A percentile compares a stretch with the other conserved stretches of the same genome.
Conservation (phyloP, 2,888 invertebrate genomes). For the Cosmia trapezina region DNA sequence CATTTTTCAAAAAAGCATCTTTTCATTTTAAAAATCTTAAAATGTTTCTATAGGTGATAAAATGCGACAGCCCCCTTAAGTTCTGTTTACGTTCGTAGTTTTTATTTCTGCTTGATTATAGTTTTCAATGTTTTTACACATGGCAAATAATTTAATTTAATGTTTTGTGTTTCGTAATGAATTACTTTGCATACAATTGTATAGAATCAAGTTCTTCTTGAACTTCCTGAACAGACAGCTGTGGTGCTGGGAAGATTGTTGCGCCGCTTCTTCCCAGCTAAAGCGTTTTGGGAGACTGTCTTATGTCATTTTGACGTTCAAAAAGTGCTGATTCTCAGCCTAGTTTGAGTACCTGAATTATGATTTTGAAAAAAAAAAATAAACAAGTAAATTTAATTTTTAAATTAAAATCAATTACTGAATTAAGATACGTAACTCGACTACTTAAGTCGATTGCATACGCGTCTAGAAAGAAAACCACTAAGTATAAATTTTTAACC, state of each 20-base stretch:
- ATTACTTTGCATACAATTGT: not conserved
- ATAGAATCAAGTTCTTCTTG: not conserved
- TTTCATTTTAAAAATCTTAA: no score
- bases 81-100: not conserved
- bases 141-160: not conserved
- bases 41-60: no score
- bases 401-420: no score
- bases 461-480: slow-evolving; percentile 1
- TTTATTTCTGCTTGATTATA: not conserved
- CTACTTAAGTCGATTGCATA: slow-evolving; percentile 18
- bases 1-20: no score
- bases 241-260: not conserved
- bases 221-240: not conserved
- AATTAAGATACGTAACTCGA: not conserved
- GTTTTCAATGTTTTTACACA: not conserved
- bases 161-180: not conserved
- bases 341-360: not conserved
- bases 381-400: not conserved
- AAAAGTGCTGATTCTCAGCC: not conserved
- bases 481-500: slow-evolving; percentile 38
- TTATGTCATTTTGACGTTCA: not conserved
- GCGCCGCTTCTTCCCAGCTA: not conserved
- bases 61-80: no score
- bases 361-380: not conserved
- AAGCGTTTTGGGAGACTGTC: not conserved